Base-by-base conservation (phyloP, 2,113 vertebrate genomes). In the Dasyornis broadbenti region DNA sequence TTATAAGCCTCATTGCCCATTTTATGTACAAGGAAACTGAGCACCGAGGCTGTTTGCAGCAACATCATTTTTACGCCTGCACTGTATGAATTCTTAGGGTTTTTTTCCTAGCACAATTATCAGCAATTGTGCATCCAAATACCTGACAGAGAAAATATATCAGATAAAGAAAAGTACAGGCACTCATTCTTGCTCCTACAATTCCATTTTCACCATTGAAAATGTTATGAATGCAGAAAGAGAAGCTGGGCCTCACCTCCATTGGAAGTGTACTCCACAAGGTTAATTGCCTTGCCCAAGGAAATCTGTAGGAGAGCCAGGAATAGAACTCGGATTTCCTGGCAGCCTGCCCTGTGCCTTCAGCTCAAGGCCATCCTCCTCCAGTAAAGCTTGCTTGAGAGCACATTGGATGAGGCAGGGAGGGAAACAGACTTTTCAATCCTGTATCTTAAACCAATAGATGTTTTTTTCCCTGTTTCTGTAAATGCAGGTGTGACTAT, bases 271-370 rank as follows among this genome's bases (percentile, higher is more conserved):
- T 90, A 77, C 79, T 95, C 78, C 53, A 45, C 92, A 96, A 95
- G 92, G 96, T 95, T 97, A 97, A 97, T 94, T 95, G 93, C 92
- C 76, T 95, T 96, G 96, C 94, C 93, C 94, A 96, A 97, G 93
- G 96, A 97, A 96, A 96, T 96, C 90, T 97, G 90, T 93, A 94
- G 94, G 91, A 96, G 88, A 73, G 85, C 90, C 95, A 95, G 88
- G 95, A 97, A 95, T 93, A 96, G 95, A 96, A 96, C 79, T 94
- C 60, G 31, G 68, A 90, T 95, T 96, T 96, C 86, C 95, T 97
- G 95, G 95, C 95, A 93, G 37, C 49, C 57, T 86, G 94, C 94
- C 93, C 72, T 56, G 57, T 69, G 76, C 90, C 64, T 80, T 95
- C 90, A 83, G 96, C 90, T 87, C 92, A 97, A 93, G 92, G 93